Evolutionary conservation across 2,888 invertebrate genomes (phyloP).

Genomic region (Drosophila macrospina): DNA sequence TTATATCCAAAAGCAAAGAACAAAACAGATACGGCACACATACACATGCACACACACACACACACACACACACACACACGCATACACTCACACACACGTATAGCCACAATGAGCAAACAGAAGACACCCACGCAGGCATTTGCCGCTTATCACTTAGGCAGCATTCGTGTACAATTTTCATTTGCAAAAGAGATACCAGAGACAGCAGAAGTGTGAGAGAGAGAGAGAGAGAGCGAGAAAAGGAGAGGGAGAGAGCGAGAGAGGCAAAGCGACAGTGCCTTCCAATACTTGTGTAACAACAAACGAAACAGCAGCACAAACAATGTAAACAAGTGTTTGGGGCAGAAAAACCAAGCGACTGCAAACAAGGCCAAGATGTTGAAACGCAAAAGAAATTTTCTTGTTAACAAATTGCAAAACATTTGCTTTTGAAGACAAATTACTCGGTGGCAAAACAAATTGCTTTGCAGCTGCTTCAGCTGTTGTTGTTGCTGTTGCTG

Average conservation of each 20-base stretch:
- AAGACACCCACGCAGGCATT: slow-evolving; percentile 36
- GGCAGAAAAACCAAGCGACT: slow-evolving; percentile 60
- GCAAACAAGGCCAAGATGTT: slow-evolving; percentile 64
- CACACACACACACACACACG: slow-evolving; percentile 15
- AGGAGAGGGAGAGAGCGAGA: neutral
- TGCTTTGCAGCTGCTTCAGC: slow-evolving; percentile 63
- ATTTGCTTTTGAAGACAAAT: slow-evolving; percentile 81
- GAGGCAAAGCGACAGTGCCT: slow-evolving; percentile 8
- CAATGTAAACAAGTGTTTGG: slow-evolving; percentile 72
- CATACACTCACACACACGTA: slow-evolving; percentile 7
- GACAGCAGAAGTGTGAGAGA: neutral
- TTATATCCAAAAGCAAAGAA: slow-evolving; percentile 51
- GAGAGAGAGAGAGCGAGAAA: neutral
- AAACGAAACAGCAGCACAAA: slow-evolving; percentile 49
- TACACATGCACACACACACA: neutral
- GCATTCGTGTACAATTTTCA: slow-evolving; percentile 70
- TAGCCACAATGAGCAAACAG: slow-evolving; percentile 25
- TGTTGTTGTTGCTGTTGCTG: neutral
- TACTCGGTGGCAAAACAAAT: slow-evolving; percentile 80
- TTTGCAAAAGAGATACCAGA: slow-evolving; percentile 55
- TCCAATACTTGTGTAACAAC: slow-evolving; percentile 48
- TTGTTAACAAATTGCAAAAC: slow-evolving; percentile 81
- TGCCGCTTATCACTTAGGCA: slow-evolving; percentile 71
- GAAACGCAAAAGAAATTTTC: slow-evolving; percentile 74
- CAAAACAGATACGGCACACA: slow-evolving; percentile 24